Evolutionary conservation across 23 tunicate genomes (phyloP).

Genomic region (Corella eumyota): DNA sequence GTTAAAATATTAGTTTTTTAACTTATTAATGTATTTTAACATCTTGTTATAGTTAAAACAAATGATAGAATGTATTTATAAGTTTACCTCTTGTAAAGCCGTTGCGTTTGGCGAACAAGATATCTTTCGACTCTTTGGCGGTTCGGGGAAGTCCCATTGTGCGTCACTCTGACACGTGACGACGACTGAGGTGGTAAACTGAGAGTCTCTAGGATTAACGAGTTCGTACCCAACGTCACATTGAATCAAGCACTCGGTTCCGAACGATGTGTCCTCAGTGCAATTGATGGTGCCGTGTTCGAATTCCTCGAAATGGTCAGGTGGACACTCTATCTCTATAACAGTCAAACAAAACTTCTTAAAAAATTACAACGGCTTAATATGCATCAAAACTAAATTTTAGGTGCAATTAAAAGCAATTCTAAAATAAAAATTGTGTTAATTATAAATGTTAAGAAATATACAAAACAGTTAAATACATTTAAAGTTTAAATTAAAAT

Average conservation of each 20-base stretch:
- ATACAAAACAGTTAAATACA: neutral
- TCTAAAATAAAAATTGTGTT: neutral
- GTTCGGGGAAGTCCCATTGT: constrained; percentile 26
- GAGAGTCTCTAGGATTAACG: constrained; percentile 20
- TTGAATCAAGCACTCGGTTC: constrained; percentile 35
- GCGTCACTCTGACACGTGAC: constrained; percentile 23
- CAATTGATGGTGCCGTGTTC: constrained; percentile 34
- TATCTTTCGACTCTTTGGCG: constrained; percentile 27
- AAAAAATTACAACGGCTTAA: too few species aligned
- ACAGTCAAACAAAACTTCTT: neutral
- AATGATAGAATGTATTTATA: neutral
- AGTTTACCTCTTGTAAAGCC: constrained; percentile 23
- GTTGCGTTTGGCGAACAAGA: constrained; percentile 18
- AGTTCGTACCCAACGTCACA: constrained; percentile 49
- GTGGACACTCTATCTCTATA: constrained; percentile 35
- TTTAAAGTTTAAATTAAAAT: neutral
- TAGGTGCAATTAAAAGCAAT: too few species aligned
- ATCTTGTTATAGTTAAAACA: neutral
- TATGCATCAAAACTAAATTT: too few species aligned
- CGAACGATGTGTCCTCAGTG: constrained; percentile 27
- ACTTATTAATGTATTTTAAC: neutral
- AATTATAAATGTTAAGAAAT: neutral
- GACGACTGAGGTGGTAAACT: constrained; percentile 31
- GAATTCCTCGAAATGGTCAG: constrained; percentile 13
- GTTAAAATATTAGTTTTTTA: neutral